Evolutionary conservation across 2,888 invertebrate species (phyloP).

Genomic region (Timandra comae): DNA sequence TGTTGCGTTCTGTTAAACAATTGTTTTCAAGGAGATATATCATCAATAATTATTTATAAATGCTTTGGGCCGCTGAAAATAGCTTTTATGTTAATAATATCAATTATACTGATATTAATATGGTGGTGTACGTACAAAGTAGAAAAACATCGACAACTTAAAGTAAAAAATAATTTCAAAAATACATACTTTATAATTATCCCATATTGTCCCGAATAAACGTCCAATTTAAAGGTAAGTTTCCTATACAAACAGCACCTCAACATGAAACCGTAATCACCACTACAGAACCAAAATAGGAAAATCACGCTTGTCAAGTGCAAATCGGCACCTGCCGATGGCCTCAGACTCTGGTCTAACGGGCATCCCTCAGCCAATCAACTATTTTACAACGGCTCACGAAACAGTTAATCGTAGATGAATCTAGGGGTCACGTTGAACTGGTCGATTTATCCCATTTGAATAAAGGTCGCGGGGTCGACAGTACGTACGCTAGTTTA

Average conservation of each 20-base stretch:
- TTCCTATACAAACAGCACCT: too few relatives aligned
- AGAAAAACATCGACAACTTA: too few relatives aligned
- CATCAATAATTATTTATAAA: slow-evolving; percentile 23
- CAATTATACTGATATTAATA: too few relatives aligned
- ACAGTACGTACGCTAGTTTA: slow-evolving; percentile 56
- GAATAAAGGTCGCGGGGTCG: slow-evolving; percentile 71
- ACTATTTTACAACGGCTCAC: slow-evolving; percentile 19
- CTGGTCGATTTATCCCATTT: slow-evolving; percentile 44
- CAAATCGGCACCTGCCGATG: slow-evolving; percentile 70
- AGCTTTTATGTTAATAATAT: slow-evolving; percentile 1
- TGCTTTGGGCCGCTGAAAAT: not conserved
- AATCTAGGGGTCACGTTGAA: slow-evolving; percentile 11
- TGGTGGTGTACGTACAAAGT: too few relatives aligned
- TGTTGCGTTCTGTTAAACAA: slow-evolving; percentile 32
- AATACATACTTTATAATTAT: too few relatives aligned
- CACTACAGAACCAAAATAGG: slow-evolving; percentile 71
- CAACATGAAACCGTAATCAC: too few relatives aligned
- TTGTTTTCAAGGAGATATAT: slow-evolving; percentile 27
- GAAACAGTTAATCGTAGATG: slow-evolving; percentile 5
- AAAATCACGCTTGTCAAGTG: slow-evolving; percentile 62
- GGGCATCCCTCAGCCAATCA: slow-evolving; percentile 45
- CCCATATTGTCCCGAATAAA: too few relatives aligned
- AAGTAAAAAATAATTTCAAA: too few relatives aligned
- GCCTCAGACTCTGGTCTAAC: slow-evolving; percentile 54
- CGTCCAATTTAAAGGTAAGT: too few relatives aligned